Conservation (phyloP, 2,888 invertebrate genomes). For the Malachius bipustulatus region DNA sequence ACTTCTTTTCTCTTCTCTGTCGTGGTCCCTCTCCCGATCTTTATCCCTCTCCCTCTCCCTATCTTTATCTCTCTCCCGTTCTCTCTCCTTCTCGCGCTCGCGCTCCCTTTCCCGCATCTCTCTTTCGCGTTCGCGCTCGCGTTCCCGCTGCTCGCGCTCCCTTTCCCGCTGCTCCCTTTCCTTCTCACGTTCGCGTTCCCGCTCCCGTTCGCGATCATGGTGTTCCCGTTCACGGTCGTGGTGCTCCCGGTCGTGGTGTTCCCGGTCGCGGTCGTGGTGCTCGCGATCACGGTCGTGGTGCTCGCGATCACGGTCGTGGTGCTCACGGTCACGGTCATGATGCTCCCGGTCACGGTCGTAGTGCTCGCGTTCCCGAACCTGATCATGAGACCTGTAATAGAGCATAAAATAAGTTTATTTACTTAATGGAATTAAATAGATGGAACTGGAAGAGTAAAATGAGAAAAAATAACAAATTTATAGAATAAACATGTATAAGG, state of each 20-base stretch:
- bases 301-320: background rate
- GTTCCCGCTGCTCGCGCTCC: constrained; percentile 33
- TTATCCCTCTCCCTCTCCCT: constrained; percentile 48
- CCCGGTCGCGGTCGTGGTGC: background rate
- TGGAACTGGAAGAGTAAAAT: no score
- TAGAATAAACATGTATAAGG: no score
- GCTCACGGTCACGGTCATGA: constrained; percentile 37
- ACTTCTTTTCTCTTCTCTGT: constrained; percentile 42
- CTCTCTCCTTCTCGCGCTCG: constrained; percentile 37
- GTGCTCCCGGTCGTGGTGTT: constrained; percentile 14
- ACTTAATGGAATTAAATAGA: no score
- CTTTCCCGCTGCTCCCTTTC: constrained; percentile 36
- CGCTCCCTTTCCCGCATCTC: constrained; percentile 38
- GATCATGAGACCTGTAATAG: constrained; percentile 33
- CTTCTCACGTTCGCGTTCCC: constrained; percentile 32
- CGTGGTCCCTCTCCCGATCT: constrained; percentile 48
- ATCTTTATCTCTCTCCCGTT: constrained; percentile 36
- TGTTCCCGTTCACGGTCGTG: constrained; percentile 1
- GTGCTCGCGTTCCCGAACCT: constrained; percentile 33
- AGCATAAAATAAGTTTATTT: no score
- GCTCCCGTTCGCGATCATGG: constrained; percentile 28
- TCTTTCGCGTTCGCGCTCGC: constrained; percentile 34
- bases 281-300: no score
- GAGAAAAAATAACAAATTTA: no score
- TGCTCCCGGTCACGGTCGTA: constrained; percentile 21